Conservation (phyloP, 2,888 invertebrate genomes). For the Chrysodeixis includens region DNA sequence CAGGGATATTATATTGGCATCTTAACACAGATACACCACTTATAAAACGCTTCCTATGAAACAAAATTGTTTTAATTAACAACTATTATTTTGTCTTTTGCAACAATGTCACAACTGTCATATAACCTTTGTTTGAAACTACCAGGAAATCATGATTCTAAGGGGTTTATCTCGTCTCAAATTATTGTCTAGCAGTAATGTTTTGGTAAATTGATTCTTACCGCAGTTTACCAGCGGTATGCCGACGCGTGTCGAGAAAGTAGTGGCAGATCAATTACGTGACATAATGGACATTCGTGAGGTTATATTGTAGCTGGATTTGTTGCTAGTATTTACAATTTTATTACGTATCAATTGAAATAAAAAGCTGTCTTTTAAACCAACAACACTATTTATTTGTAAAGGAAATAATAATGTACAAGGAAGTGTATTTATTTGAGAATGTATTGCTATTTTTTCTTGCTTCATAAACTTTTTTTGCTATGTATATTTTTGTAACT, state of each 20-base stretch:
- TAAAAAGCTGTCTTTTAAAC: neutral
- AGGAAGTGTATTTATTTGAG: too few species aligned
- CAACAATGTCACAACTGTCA: slow-evolving; percentile 51
- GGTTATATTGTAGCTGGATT: slow-evolving; percentile 42
- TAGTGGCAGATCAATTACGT: slow-evolving; percentile 51
- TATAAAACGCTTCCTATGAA: neutral
- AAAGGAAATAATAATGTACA: too few species aligned
- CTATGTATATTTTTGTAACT: neutral
- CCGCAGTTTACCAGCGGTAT: slow-evolving; percentile 35
- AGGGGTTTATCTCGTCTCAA: slow-evolving; percentile 42
- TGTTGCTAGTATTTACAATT: slow-evolving; percentile 31
- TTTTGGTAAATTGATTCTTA: slow-evolving; percentile 54
- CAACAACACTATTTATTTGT: too few species aligned
- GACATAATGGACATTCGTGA: slow-evolving; percentile 51
- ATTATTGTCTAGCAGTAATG: slow-evolving; percentile 34
- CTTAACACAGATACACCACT: too few species aligned
- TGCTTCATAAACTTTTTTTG: too few species aligned
- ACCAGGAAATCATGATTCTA: slow-evolving; percentile 53
- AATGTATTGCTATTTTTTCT: too few species aligned
- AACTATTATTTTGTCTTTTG: slow-evolving; percentile 15
- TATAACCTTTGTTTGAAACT: slow-evolving; percentile 32
- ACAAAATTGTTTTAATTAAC: neutral
- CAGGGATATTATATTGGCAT: neutral
- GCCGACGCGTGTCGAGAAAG: slow-evolving; percentile 54
- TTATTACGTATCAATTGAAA: slow-evolving; percentile 42